Evolutionary conservation across 2,797 vertebrate genomes (phyloP), one percentile per base, ranked within the genome.

Genomic region (Characodon lateralis): DNA sequence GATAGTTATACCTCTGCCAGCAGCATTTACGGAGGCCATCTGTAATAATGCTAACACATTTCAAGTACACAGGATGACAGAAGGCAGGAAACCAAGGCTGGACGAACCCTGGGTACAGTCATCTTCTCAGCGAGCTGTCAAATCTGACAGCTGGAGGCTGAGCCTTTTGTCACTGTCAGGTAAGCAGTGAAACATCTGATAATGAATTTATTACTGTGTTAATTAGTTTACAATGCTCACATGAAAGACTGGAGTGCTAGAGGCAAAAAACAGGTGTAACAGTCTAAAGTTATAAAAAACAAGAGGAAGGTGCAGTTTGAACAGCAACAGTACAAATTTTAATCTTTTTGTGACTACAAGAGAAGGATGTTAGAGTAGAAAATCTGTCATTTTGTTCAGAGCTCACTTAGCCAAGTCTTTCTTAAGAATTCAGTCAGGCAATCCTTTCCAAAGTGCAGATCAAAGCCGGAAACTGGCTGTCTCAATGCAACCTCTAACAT

Each of bases 361-460:
- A 24, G 18, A 39, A 63, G 78, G 78, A 86, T 85, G 83, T 76
- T 74, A n/a, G 77, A 51, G 74, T 77, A 85, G 68, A 85, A 93
- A 94, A 95, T 93, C 90, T 94, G 93, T 94, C 91, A 90, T 95
- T 95, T 91, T 92, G 79, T 50, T 18, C 83, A 83, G 91, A 77
- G 72, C 85, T 87, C 92, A 95, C 93, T 95, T 94, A 87, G 91
- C 81, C 12, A 46, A 76, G 90, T 87, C 90, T 93, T 92, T 94
- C 93, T 94, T 94, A 93, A 93, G 93, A 90, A 94, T 93, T 93
- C 91, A 94, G 93, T 92, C 93, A 94, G 94, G 85, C 94, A 92
- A 91, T 94, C 93, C 93, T 95, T 94, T 94, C 90, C 93, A 93
- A 94, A 95, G 94, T 94, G 93, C 89, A 94, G 94, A 96, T 96